Conservation (phyloP, 92 coral and sea anemone species). For the Nematostella vectensis region DNA sequence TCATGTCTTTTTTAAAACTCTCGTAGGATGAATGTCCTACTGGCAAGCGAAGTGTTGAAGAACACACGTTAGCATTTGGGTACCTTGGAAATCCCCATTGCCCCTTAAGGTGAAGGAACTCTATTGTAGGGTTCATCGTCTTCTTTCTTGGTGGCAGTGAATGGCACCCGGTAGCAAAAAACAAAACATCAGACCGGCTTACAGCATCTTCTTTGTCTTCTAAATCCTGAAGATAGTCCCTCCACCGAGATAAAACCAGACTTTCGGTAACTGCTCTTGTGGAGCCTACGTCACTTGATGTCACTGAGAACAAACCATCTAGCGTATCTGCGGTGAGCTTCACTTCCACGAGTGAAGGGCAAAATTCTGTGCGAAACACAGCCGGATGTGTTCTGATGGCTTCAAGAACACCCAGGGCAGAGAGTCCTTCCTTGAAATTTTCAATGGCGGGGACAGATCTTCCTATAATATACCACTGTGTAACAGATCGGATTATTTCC, state of each 20-base stretch:
- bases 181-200: conserved; percentile 52
- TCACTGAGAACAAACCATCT: conserved; percentile 37
- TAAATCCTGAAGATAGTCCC: conserved; percentile 68
- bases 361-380: conserved; percentile 42
- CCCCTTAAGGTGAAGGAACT: conserved; percentile 43
- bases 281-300: conserved; percentile 51
- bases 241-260: conserved; percentile 59
- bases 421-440: conserved; percentile 45
- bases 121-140: conserved; percentile 38
- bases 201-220: conserved; percentile 58
- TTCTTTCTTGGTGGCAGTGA: conserved; percentile 33
- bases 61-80: conserved; percentile 60
- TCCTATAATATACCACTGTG: conserved; percentile 52
- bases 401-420: conserved; percentile 45
- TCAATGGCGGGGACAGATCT: conserved; percentile 44
- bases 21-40: conserved; percentile 44
- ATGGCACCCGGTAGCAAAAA: conserved; percentile 60
- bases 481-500: conserved; percentile 17
- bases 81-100: conserved; percentile 39
- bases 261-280: conserved; percentile 44
- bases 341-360: conserved; percentile 14
- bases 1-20: conserved; percentile 55
- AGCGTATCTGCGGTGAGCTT: conserved; percentile 50
- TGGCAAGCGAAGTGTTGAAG: conserved; percentile 43
- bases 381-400: conserved; percentile 34